Base-by-base conservation (phyloP, 2,797 vertebrate genomes). In the Toxotes lorentzi region DNA sequence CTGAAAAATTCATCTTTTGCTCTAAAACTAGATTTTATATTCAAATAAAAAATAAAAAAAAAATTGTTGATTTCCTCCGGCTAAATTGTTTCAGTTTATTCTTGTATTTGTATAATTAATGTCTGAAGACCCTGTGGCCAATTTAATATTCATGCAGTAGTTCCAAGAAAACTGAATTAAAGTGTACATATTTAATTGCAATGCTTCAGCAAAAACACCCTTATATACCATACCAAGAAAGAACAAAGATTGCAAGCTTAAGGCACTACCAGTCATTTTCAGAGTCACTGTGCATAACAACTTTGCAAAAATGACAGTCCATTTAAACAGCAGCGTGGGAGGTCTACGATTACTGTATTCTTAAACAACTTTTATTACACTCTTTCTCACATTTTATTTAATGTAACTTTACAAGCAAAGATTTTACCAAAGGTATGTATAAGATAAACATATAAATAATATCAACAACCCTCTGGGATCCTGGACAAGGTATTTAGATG, bases 131-230 rank as follows among this genome's bases (percentile, higher is more conserved):
- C 27, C 47, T 65, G 7, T 24, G 34, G 57, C 30, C 6, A 56
- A 50, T 68, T 27, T 9, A 53, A 67, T 74, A 71, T 56, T 53
- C 27, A 67, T 21, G 57, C 12, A 70, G 17, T 57, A 13, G 0
- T 57, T 61, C 27, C 6, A 7, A 54, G 47, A 79, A 71, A 78
- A 54, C 6, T 50, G 24, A 56, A 76, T 67, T 57, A 66, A 73
- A 45, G 11, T 67, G 27, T 47, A 60, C 38, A 64, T 68, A 59
- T 66, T 45, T 73, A 45, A 73, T 38, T 45, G 21, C 23, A 71
- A 38, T 30, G 21, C 62, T 65, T 68, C 7, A 40, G n/a, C 17
- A 61, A 70, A 73, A 76, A 68, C 27, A 66, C 17, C 24, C 19
- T 5, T 27, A 60, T 8, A 69, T 21, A 50, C 17, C 13, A 12